These are phyloP conservation scores for Hydractinia echinata DNA, from an alignment of 30 jellyfish, hydroid and myxozoan genomes.

Conservation along the genomic window DNA sequence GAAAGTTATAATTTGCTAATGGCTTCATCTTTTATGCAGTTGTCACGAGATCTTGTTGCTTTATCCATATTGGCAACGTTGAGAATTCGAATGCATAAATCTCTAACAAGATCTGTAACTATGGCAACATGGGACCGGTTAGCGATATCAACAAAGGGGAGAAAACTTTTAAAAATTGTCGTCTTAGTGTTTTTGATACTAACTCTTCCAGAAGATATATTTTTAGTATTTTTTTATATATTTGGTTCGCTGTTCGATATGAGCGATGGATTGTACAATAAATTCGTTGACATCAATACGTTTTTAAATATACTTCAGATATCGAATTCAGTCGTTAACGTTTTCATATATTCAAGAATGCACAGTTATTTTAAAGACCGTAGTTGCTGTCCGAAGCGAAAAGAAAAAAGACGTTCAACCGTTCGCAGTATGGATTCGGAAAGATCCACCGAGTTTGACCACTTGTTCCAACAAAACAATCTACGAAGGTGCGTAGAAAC, in stretches of 20 bases:
- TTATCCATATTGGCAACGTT: neutral
- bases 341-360: slow-evolving; percentile 40
- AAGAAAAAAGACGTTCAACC: neutral
- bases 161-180: slow-evolving; percentile 29
- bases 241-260: neutral
- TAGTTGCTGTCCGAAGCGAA: neutral
- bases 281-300: slow-evolving; percentile 34
- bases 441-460: neutral
- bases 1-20: slow-evolving; percentile 8
- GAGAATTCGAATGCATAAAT: slow-evolving; percentile 12
- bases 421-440: neutral
- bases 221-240: slow-evolving; percentile 31
- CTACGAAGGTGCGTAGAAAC: too few relatives aligned
- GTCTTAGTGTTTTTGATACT: slow-evolving; percentile 39
- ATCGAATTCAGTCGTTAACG: slow-evolving; percentile 47
- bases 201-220: slow-evolving; percentile 50
- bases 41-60: slow-evolving; percentile 38
- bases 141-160: neutral
- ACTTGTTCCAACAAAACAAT: neutral
- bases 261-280: slow-evolving; percentile 18
- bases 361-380: slow-evolving; percentile 32
- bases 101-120: neutral
- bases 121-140: slow-evolving; percentile 15
- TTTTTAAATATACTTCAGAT: slow-evolving; percentile 38
- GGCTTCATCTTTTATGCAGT: slow-evolving; percentile 18